Evolutionary conservation across 2,888 invertebrate genomes (phyloP).

Genomic region (Tetheella fluctuosa): DNA sequence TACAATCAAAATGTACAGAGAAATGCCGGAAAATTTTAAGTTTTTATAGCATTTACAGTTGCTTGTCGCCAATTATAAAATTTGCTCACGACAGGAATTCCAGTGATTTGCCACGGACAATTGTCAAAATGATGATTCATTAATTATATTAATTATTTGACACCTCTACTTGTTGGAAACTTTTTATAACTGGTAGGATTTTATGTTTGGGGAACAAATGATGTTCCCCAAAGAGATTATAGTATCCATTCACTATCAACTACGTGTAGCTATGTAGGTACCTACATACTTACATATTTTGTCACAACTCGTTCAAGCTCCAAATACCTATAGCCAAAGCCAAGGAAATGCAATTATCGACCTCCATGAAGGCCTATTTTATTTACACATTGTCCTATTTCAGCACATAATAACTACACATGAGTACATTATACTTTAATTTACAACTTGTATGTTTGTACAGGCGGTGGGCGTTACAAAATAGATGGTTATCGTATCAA

Average conservation of each 20-base stretch:
- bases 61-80: conserved; percentile 2
- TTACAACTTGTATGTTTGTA: not conserved
- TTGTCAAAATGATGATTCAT: conserved; percentile 6
- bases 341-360: not conserved
- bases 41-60: not conserved
- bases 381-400: not conserved
- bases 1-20: not conserved
- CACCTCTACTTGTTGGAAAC: not conserved
- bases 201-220: too few relatives aligned
- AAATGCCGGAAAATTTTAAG: not conserved
- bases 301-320: not conserved
- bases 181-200: too few relatives aligned
- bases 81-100: not conserved
- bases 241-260: too few relatives aligned
- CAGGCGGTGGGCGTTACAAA: conserved; percentile 2
- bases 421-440: not conserved
- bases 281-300: too few relatives aligned
- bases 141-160: not conserved
- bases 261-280: too few relatives aligned
- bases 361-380: not conserved
- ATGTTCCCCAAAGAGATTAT: too few relatives aligned
- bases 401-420: not conserved
- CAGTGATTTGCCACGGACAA: not conserved
- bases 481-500: not conserved
- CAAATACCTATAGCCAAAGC: not conserved